A percentile compares a stretch with the other conserved stretches of the same genome.
Conservation (phyloP, 2,888 invertebrate genomes). For the Aricia artaxerxes region DNA sequence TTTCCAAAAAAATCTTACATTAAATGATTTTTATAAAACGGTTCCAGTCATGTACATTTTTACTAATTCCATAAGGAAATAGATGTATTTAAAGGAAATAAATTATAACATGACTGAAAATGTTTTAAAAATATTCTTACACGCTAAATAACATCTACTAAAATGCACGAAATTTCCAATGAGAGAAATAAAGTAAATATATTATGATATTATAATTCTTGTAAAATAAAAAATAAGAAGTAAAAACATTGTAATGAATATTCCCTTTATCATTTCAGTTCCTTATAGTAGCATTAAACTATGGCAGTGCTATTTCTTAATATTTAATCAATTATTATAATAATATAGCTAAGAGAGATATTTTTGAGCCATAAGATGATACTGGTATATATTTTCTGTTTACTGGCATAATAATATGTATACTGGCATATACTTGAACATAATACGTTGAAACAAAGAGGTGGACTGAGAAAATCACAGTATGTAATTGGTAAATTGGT, state of each 20-base stretch:
- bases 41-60: constrained; percentile 19
- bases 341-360: background rate
- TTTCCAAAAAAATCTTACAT: background rate
- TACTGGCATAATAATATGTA: no score
- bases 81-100: background rate
- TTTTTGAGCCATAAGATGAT: background rate
- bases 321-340: background rate
- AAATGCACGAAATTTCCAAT: background rate
- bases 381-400: no score
- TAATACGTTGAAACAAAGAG: background rate
- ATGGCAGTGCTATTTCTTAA: background rate
- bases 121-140: constrained; percentile 39
- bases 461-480: background rate
- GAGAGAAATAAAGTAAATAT: background rate
- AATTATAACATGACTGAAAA: constrained; percentile 38
- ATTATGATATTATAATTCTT: constrained; percentile 1
- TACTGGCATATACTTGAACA: background rate
- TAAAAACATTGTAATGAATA: background rate
- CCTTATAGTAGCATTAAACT: background rate
- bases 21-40: background rate
- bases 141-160: constrained; percentile 30
- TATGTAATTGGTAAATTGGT: no score
- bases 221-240: background rate
- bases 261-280: background rate
- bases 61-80: constrained; percentile 10